Conservation (phyloP, 1,140 invertebrate species). For the Maconellicoccus hirsutus region DNA sequence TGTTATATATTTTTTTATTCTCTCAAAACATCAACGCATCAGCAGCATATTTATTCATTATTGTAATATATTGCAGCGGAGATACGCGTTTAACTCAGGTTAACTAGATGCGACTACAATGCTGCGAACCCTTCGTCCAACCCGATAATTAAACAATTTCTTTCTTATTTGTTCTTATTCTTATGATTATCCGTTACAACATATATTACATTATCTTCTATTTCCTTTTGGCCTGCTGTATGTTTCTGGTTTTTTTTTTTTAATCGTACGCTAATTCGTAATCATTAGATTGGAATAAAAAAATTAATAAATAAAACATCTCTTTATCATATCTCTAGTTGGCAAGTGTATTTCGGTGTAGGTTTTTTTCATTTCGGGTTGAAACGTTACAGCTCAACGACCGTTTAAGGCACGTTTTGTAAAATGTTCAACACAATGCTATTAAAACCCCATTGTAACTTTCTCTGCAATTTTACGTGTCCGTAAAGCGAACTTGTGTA, state of each 20-base stretch:
- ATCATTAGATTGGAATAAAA: neutral
- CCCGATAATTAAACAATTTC: conserved; percentile 20
- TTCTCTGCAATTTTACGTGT: too few relatives aligned
- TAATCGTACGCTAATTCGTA: conserved; percentile 11
- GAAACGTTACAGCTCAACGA: neutral
- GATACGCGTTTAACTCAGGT: conserved; percentile 18
- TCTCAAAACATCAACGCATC: conserved; percentile 1
- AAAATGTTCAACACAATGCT: too few relatives aligned
- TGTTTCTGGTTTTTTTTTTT: neutral
- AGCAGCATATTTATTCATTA: conserved; percentile 5
- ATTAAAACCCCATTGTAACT: too few relatives aligned
- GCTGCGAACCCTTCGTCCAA: conserved; percentile 5
- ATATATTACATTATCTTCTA: conserved; percentile 14
- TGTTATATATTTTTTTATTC: conserved; percentile 6
- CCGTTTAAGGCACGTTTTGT: neutral
- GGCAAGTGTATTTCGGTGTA: neutral
- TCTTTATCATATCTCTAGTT: neutral
- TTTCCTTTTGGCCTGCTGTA: neutral
- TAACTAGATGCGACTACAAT: conserved; percentile 16
- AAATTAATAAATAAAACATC: conserved; percentile 18
- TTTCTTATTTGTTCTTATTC: conserved; percentile 18
- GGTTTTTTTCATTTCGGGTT: neutral
- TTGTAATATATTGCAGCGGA: neutral
- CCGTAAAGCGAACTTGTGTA: too few relatives aligned
- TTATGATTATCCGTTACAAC: conserved; percentile 2